Evolutionary conservation across 2,113 vertebrate genomes (phyloP).

Genomic region (Diphyllodes magnificus): DNA sequence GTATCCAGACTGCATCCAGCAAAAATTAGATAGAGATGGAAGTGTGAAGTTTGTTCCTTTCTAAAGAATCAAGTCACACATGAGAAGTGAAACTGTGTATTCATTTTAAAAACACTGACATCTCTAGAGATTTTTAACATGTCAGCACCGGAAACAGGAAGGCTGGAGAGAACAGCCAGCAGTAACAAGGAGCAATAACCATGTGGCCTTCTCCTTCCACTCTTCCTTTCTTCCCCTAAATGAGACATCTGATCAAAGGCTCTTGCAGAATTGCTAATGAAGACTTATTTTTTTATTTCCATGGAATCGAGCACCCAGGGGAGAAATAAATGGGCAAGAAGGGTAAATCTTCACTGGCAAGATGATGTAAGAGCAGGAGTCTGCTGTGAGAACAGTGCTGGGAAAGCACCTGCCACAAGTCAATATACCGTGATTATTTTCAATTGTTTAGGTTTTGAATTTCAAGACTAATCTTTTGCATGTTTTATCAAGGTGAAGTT

Average conservation of each 20-base stretch:
- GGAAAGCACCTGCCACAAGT: background rate
- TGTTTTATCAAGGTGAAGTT: background rate
- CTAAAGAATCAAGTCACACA: background rate
- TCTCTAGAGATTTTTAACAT: constrained; percentile 15
- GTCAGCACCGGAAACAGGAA: constrained; percentile 42
- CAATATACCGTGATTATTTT: background rate
- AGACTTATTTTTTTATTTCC: constrained; percentile 22
- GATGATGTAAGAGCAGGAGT: background rate
- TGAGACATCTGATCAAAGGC: constrained; percentile 50
- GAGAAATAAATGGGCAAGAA: constrained; percentile 21
- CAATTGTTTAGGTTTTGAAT: background rate
- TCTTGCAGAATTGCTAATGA: constrained; percentile 46
- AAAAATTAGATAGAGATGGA: background rate
- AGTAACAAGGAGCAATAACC: constrained; percentile 30
- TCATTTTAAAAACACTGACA: background rate
- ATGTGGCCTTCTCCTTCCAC: constrained; percentile 13
- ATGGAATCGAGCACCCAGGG: background rate
- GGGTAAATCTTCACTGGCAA: background rate
- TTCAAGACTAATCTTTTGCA: background rate
- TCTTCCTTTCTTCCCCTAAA: constrained; percentile 36
- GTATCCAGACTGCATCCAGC: background rate
- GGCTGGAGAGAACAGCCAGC: constrained; percentile 51
- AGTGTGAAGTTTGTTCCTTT: background rate
- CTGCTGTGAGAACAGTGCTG: background rate
- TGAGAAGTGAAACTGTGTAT: background rate